Conservation (phyloP, 2,888 invertebrate species). For the Scrobipalpa atriplicella region DNA sequence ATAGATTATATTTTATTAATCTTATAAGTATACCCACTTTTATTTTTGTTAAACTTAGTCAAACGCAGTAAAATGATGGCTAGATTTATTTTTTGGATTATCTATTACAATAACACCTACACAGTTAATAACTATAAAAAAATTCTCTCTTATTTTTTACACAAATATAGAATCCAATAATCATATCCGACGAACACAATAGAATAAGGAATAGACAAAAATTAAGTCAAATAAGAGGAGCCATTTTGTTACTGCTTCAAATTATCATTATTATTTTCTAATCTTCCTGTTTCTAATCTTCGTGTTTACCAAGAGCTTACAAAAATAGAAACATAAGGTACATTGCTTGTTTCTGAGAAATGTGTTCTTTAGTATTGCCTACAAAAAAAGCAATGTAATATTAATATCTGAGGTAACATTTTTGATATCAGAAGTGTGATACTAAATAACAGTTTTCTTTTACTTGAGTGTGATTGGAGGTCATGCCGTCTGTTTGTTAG, state of each 20-base stretch:
- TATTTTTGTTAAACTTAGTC: no score
- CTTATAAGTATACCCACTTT: no score
- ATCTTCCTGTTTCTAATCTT: not conserved
- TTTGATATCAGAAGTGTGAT: not conserved
- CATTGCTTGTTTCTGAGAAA: not conserved
- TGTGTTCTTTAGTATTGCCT: not conserved
- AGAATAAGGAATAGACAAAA: slow-evolving; percentile 4
- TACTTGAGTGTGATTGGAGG: not conserved
- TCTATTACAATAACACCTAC: no score
- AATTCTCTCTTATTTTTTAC: no score
- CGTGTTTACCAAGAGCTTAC: not conserved
- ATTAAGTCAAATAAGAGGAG: slow-evolving; percentile 2
- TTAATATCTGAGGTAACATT: not conserved
- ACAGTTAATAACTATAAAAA: no score
- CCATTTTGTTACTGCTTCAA: not conserved
- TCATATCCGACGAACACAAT: not conserved
- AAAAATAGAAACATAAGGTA: not conserved
- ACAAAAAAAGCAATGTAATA: not conserved
- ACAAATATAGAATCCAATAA: no score
- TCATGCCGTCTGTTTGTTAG: not conserved
- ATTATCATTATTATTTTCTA: slow-evolving; percentile 1
- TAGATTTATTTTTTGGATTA: no score
- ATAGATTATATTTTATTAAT: no score
- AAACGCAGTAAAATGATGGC: no score
- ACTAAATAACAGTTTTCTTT: not conserved